phyloP scores from a whole-genome alignment of 2,113 vertebrate genomes.

The Pseudopodoces humilis region DNA sequence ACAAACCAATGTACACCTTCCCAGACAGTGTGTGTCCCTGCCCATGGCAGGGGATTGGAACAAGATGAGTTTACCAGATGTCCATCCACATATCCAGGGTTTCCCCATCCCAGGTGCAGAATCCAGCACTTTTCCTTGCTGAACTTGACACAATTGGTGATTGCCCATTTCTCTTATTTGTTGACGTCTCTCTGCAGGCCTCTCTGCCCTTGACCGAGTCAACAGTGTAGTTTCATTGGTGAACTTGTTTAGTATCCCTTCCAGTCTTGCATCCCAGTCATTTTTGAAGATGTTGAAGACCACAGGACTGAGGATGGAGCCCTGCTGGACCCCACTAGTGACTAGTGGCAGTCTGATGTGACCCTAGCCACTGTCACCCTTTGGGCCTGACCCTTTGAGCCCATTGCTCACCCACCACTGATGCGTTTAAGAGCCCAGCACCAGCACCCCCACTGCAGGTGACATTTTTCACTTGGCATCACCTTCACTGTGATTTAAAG shows the following conservation, averaged over 20 bases:
- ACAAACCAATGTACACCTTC: neutral
- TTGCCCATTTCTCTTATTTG: neutral
- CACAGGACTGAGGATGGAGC: neutral
- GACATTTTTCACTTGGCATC: neutral
- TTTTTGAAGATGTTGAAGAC: neutral
- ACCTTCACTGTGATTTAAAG: neutral
- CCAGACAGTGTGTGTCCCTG: neutral
- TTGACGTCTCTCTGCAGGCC: neutral
- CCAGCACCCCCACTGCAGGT: neutral
- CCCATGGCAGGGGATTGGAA: neutral
- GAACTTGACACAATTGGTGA: neutral
- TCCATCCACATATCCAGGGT: neutral
- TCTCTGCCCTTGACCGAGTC: fast-evolving
- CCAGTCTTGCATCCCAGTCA: neutral
- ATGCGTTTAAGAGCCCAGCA: neutral
- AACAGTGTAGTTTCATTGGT: neutral
- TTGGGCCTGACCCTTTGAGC: neutral
- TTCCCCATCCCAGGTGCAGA: neutral
- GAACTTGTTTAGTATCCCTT: neutral
- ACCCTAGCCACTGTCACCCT: neutral
- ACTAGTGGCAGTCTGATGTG: neutral
- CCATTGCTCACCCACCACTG: neutral
- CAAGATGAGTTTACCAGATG: neutral
- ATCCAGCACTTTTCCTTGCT: neutral
- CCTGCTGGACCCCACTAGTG: neutral